These are phyloP conservation scores for Cynoglossus semilaevis DNA, from an alignment of 2,113 vertebrate species.

Conservation along the genomic window DNA sequence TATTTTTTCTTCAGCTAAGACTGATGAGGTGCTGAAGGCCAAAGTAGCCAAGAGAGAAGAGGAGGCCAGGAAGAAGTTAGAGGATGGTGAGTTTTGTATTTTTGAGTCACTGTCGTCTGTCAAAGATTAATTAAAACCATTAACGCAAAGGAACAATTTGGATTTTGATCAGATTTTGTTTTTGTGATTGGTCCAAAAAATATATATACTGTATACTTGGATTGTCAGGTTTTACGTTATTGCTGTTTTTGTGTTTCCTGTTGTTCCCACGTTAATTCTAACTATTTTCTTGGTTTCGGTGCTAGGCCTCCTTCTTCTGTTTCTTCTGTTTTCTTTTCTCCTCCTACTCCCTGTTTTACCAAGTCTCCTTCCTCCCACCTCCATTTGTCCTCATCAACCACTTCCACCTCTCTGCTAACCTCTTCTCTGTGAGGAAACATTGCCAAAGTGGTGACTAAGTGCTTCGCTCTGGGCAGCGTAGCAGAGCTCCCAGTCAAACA, in stretches of 20 bases:
- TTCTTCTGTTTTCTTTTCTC: conserved; percentile 12
- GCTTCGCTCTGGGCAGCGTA: conserved; percentile 49
- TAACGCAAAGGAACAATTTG: too few species aligned
- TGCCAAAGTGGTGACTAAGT: conserved; percentile 66
- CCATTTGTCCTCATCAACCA: conserved; percentile 43
- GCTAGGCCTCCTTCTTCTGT: conserved; percentile 14
- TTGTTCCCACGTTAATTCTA: conserved; percentile 23
- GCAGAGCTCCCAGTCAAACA: conserved; percentile 55
- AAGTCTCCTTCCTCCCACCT: conserved; percentile 16
- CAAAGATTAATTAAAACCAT: not conserved
- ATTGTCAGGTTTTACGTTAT: not conserved
- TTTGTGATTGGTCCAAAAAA: not conserved
- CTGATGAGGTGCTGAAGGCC: conserved; percentile 89
- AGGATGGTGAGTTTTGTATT: conserved; percentile 82
- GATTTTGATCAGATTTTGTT: too few species aligned
- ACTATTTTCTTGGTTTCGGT: conserved; percentile 18
- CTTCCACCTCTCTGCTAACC: conserved; percentile 33
- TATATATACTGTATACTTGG: conserved; percentile 15
- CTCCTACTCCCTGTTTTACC: conserved; percentile 17
- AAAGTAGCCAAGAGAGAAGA: conserved; percentile 89
- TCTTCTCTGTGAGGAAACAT: conserved; percentile 39
- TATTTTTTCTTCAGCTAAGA: conserved; percentile 83
- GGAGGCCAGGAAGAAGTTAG: conserved; percentile 84
- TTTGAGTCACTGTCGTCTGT: not conserved
- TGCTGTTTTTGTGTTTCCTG: conserved; percentile 4